Base-by-base conservation (phyloP, 2,113 vertebrate species). In the Vulpes lagopus region DNA sequence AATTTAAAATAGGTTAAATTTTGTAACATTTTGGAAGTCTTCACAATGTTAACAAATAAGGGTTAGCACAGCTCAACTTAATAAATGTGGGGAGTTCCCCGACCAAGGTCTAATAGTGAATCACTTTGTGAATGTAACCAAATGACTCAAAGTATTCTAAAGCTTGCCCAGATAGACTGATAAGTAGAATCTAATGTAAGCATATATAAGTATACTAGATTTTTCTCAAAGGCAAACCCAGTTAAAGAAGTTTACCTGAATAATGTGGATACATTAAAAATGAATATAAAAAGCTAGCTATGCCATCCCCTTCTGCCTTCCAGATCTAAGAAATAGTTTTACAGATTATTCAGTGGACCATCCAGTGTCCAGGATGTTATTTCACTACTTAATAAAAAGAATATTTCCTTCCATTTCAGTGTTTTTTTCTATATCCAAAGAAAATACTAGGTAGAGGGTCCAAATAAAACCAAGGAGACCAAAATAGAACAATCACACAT, bases 181-280 rank as follows among this genome's bases (percentile, higher is more conserved):
- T 3, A 20, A 27, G 12, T 91, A 51, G 65, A 76, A 81, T 91
- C 20, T 1, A 76, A 76, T 38, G 25, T 35, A 81, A 82, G 32
- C 43, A 78, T 12, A 78, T 23, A 53, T 8, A 92, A 67, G 85
- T 65, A 85, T 17, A 89, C 4, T 82, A 20, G 22, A 49, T 80
- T 38, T 86, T 76, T 90, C 71, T 67, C 51, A 82, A 93, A 30
- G 64, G 69, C 32, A 74, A 65, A 93, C 20, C 69, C 80, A 84
- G 81, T 38, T 74, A 79, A 97, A 95, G 30, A 94, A 81, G 43
- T 87, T 95, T n/a, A 84, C 55, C 32, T 88, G 35, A 80, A 95
- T 17, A 94, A 91, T 20, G 8, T 65, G 55, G 35, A 79, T 30
- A 53, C 62, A 88, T 79, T 14, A 38, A 76, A 73, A 95, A 88